These are phyloP conservation scores for Sphaeridia pumilis DNA, from an alignment of 2,888 invertebrate genomes.

Conservation along the genomic window DNA sequence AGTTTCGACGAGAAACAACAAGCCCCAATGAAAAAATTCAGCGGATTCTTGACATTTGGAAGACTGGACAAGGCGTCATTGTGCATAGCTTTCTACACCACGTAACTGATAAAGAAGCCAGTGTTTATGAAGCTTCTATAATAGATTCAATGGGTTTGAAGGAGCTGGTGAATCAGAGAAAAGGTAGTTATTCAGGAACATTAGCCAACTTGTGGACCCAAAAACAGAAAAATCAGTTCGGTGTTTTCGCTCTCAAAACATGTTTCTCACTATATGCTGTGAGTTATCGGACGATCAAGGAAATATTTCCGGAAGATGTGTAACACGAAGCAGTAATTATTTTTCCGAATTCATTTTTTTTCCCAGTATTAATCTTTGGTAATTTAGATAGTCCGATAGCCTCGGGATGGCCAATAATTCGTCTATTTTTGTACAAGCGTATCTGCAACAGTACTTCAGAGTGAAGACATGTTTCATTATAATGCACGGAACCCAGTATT, in stretches of 20 bases:
- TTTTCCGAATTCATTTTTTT: no score
- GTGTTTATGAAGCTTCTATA: conserved; percentile 86
- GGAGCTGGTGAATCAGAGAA: conserved; percentile 28
- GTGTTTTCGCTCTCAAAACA: conserved; percentile 25
- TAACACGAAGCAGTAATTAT: no score
- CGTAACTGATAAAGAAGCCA: conserved; percentile 80
- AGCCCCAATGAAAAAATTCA: conserved; percentile 52
- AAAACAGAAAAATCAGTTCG: conserved; percentile 32
- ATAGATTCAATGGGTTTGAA: conserved; percentile 63
- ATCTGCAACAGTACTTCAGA: no score
- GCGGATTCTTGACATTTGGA: conserved; percentile 79
- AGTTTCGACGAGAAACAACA: conserved; percentile 34
- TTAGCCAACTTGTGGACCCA: conserved; percentile 22
- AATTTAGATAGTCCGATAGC: no score
- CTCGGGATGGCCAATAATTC: no score
- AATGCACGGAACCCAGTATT: no score
- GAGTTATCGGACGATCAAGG: conserved; percentile 16
- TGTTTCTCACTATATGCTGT: conserved; percentile 27
- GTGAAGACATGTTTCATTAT: no score
- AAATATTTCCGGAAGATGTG: conserved; percentile 25
- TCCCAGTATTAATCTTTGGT: no score
- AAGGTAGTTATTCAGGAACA: conserved; percentile 27
- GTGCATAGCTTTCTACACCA: conserved; percentile 85
- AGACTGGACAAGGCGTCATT: conserved; percentile 66
- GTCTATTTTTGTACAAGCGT: no score